phyloP scores from a whole-genome alignment of 1,140 invertebrate genomes.

The Mycetomoellerius zeteki region DNA sequence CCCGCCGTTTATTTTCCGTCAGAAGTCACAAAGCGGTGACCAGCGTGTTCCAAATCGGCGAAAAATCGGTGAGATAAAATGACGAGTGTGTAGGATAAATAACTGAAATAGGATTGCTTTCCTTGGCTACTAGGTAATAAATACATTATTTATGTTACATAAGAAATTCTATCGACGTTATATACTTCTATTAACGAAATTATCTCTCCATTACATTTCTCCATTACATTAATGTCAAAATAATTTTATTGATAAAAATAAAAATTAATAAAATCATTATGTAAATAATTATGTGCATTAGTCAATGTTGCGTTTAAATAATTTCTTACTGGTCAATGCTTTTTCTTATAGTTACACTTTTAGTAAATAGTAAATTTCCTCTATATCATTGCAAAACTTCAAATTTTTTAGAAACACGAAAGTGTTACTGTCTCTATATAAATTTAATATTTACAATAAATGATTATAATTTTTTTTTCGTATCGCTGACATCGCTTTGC shows the following conservation, averaged over 20 bases:
- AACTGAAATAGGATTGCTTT: not conserved
- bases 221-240: not conserved
- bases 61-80: constrained; percentile 35
- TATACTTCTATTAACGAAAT: not conserved
- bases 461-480: not conserved
- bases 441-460: constrained; percentile 11
- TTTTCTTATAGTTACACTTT: not conserved
- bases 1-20: constrained; percentile 26
- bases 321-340: not conserved
- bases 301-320: not conserved
- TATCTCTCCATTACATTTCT: not conserved
- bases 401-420: not conserved
- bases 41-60: not conserved
- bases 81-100: constrained; percentile 9
- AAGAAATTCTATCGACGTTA: not conserved
- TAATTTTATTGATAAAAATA: constrained; percentile 6
- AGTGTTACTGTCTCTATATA: not conserved
- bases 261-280: not conserved
- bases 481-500: constrained; percentile 23
- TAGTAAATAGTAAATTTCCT: not conserved
- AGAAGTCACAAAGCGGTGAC: not conserved
- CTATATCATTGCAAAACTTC: not conserved
- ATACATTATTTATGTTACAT: not conserved
- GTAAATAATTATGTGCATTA: not conserved
- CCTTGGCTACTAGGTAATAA: not conserved